Evolutionary conservation across 1,140 invertebrate species (phyloP), one percentile per base, ranked within the genome.

Genomic region (Orchestia grillus): DNA sequence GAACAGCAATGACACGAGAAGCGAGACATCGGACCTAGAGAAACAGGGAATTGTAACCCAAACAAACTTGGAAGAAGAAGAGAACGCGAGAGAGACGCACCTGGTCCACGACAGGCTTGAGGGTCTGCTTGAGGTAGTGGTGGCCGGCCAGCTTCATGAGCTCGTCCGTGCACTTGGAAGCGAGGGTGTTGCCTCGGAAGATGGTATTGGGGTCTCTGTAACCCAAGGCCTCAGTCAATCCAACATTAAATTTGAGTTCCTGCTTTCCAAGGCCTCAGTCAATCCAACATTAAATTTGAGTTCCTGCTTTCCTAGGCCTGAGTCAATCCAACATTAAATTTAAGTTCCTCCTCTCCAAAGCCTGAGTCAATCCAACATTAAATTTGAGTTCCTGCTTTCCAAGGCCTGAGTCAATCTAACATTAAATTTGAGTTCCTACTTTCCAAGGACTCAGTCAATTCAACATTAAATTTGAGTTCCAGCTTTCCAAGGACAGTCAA

Each of bases 131-230:
- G 87, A 99, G 98, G 97, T 99, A 99, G 97, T 98, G 98, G 95
- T 99, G 98, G 42, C 99, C 99, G 92, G 98, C 98, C 95, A 99
- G 97, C 97, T 98, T 98, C 99, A 99, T 99, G 95, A 99, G 98
- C 97, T 99, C 99, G 97, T 99, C 99, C 98, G 99, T 99, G 98
- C 99, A 99, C 97, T 99, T 99, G 41, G 99, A 99, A 43, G 99
- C 98, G 87, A 99, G 98, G 0, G 99, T 99, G 97, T 99, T 99
- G 96, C 99, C 99, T 95, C 99, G 98, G 97, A 99, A 99, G 97
- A 99, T 98, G 44, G 99, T 99, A 96, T 99, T 99, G 90, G 98
- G 98, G 98, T 99, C 99, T 62, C 98, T 99, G 97, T 28, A 77
- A 95, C 88, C 4, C 4, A 40, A 90, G 88, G 19, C 47, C 6